phyloP scores from a whole-genome alignment of 2,113 vertebrate genomes.

The Copsychus sechellarum region DNA sequence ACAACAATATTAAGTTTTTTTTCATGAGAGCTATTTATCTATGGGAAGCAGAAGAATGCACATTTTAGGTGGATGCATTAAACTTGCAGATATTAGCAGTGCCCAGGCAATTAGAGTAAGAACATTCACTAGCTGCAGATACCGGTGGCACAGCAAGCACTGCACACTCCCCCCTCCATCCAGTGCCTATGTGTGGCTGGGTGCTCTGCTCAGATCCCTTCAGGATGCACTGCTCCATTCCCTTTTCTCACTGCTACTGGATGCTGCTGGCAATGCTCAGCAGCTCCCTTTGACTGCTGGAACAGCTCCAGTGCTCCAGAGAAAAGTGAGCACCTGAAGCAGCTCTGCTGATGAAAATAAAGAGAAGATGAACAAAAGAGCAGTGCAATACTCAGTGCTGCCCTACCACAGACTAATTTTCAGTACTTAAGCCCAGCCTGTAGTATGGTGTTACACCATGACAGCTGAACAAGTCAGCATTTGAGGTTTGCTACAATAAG shows the following conservation, averaged over 20 bases:
- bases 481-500: neutral
- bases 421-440: neutral
- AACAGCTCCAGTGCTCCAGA: neutral
- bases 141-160: neutral
- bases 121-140: neutral
- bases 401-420: neutral
- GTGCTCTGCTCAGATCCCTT: neutral
- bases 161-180: neutral
- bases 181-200: neutral
- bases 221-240: neutral
- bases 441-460: neutral
- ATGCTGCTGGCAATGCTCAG: neutral
- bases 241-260: neutral
- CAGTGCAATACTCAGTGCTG: neutral
- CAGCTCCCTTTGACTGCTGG: neutral
- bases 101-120: neutral
- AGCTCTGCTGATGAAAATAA: neutral
- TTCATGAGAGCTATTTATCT: neutral
- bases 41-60: neutral
- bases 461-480: neutral
- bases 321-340: neutral
- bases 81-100: neutral
- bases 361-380: neutral
- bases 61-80: neutral
- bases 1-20: neutral